Evolutionary conservation across 1,140 invertebrate genomes (phyloP).

Genomic region (Zaprionus vittiger): DNA sequence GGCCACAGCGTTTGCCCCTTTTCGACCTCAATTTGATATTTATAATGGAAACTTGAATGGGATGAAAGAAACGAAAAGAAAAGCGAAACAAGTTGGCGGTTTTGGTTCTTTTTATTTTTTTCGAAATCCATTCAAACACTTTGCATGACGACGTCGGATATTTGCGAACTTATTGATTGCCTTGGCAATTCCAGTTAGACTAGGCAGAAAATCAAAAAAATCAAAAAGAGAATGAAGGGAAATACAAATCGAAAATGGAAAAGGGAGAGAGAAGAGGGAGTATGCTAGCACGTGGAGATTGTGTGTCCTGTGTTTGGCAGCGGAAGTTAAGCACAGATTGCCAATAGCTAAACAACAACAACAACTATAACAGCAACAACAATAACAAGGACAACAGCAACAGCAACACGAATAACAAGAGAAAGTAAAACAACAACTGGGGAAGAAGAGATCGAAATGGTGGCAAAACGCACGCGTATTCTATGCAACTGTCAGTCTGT

Average conservation of each 20-base stretch:
- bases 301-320: conserved; percentile 43
- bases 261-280: conserved; percentile 14
- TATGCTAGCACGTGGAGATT: conserved; percentile 30
- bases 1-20: conserved; percentile 21
- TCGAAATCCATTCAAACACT: conserved; percentile 60
- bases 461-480: conserved; percentile 20
- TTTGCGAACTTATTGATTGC: conserved; percentile 73
- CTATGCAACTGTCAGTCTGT: not conserved
- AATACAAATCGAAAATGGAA: conserved; percentile 12
- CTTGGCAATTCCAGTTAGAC: conserved; percentile 39
- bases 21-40: conserved; percentile 51
- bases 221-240: conserved; percentile 21
- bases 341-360: conserved; percentile 57
- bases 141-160: conserved; percentile 59
- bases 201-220: conserved; percentile 32
- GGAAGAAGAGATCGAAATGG: conserved; percentile 3
- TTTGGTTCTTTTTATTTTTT: conserved; percentile 14
- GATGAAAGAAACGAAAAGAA: conserved; percentile 17
- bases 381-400: conserved; percentile 5
- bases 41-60: not conserved
- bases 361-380: conserved; percentile 6
- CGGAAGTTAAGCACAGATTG: conserved; percentile 75
- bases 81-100: conserved; percentile 39
- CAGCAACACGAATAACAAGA: conserved; percentile 22
- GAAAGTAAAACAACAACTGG: conserved; percentile 5